Evolutionary conservation across 2,888 invertebrate genomes (phyloP).

Genomic region (Sericinus montela): DNA sequence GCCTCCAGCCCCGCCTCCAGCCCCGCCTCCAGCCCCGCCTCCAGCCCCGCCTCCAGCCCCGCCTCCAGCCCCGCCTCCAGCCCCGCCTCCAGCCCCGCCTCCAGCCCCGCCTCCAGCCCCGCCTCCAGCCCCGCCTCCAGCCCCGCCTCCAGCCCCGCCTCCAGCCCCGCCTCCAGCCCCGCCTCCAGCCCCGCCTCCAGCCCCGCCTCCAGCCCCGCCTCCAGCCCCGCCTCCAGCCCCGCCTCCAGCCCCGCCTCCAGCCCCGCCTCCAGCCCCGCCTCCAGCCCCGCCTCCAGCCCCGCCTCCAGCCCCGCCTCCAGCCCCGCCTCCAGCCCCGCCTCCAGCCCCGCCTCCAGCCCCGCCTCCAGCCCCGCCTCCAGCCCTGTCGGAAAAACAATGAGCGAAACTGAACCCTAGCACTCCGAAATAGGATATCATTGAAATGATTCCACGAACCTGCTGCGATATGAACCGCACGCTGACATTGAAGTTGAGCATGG

Average conservation of each 20-base stretch:
- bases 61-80: conserved; percentile 22
- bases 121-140: conserved; percentile 58
- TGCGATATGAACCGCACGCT: conserved; percentile 95
- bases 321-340: conserved; percentile 47
- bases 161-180: conserved; percentile 56
- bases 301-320: conserved; percentile 25
- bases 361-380: conserved; percentile 57
- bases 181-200: conserved; percentile 64
- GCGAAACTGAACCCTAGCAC: conserved; percentile 68
- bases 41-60: too few relatives aligned
- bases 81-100: conserved; percentile 65
- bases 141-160: conserved; percentile 26
- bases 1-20: conserved; percentile 50
- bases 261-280: conserved; percentile 24
- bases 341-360: conserved; percentile 34
- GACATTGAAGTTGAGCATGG: conserved; percentile 93
- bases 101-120: conserved; percentile 26
- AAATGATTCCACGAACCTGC: conserved; percentile 78
- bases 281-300: conserved; percentile 65
- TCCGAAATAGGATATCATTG: conserved; percentile 12
- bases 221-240: conserved; percentile 75
- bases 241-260: too few relatives aligned
- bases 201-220: conserved; percentile 30
- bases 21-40: too few relatives aligned
- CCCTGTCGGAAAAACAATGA: too few relatives aligned